A percentile compares a stretch with the other conserved stretches of the same genome.
Conservation (phyloP, 2,113 vertebrate species). For the Leiothrix lutea region DNA sequence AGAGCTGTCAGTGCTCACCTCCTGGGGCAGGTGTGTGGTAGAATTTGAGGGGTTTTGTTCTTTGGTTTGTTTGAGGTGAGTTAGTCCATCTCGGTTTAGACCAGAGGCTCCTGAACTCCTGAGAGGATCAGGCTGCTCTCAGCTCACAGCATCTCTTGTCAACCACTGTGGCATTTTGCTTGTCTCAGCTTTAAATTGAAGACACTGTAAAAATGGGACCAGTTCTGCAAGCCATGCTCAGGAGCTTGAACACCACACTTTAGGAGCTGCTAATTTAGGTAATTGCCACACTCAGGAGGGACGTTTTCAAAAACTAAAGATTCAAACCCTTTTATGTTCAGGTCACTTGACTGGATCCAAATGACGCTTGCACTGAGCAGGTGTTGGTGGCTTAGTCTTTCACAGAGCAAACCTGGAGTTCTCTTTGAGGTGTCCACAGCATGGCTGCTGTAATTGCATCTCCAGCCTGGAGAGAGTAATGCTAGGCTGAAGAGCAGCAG, state of each 20-base stretch:
- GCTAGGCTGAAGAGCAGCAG: not conserved
- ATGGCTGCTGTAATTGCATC: not conserved
- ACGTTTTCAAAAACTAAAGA: not conserved
- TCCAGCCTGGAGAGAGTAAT: not conserved
- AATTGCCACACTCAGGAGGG: not conserved
- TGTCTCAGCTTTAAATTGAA: not conserved
- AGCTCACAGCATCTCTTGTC: not conserved
- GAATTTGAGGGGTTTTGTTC: not conserved
- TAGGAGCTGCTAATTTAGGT: not conserved
- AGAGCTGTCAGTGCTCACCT: not conserved
- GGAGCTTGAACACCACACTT: not conserved
- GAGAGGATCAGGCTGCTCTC: not conserved
- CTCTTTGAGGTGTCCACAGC: not conserved
- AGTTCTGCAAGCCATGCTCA: not conserved
- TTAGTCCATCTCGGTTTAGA: not conserved
- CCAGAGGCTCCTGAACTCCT: not conserved
- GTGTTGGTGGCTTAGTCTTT: not conserved
- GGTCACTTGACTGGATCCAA: not conserved
- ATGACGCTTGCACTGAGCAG: not conserved
- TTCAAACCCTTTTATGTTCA: not conserved
- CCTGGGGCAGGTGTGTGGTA: fast-evolving
- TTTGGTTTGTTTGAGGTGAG: not conserved
- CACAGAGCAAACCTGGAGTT: not conserved
- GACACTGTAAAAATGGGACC: not conserved
- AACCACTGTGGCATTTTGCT: fast-evolving